Evolutionary conservation across 2,113 vertebrate genomes (phyloP).

Genomic region (Alethe castanea): DNA sequence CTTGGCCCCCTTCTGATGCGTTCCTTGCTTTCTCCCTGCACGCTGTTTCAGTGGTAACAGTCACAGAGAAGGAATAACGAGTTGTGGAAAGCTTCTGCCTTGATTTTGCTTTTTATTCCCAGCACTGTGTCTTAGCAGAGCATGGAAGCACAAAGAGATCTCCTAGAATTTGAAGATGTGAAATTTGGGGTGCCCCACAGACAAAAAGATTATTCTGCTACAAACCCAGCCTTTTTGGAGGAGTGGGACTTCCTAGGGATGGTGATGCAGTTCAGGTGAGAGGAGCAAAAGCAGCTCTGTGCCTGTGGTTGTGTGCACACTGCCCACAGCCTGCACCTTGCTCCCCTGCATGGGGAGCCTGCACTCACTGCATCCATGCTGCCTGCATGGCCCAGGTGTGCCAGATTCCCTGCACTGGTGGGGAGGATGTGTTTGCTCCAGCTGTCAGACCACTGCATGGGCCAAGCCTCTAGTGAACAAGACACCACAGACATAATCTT

Average conservation of each 20-base stretch:
- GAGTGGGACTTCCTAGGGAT: neutral
- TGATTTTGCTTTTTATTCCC: neutral
- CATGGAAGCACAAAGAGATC: neutral
- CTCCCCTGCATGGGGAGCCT: neutral
- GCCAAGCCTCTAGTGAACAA: neutral
- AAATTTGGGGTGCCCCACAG: neutral
- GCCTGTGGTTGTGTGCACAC: rapidly evolving
- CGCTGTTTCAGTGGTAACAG: rapidly evolving
- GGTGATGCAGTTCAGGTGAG: rapidly evolving
- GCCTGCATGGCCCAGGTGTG: neutral
- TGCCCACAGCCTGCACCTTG: neutral
- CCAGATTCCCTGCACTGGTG: rapidly evolving
- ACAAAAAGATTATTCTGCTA: neutral
- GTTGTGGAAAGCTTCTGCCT: neutral
- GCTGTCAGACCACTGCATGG: rapidly evolving
- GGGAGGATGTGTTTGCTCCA: neutral
- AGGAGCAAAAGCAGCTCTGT: neutral
- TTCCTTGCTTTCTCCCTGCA: neutral
- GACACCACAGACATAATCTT: neutral
- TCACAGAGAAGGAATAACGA: neutral
- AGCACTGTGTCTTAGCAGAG: neutral
- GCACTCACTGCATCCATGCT: rapidly evolving
- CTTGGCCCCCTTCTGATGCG: neutral
- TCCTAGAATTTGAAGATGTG: neutral
- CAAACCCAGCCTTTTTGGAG: neutral